Evolutionary conservation across 2,113 vertebrate species (phyloP), one percentile per base, ranked within the genome.

Genomic region (Hylia prasina): DNA sequence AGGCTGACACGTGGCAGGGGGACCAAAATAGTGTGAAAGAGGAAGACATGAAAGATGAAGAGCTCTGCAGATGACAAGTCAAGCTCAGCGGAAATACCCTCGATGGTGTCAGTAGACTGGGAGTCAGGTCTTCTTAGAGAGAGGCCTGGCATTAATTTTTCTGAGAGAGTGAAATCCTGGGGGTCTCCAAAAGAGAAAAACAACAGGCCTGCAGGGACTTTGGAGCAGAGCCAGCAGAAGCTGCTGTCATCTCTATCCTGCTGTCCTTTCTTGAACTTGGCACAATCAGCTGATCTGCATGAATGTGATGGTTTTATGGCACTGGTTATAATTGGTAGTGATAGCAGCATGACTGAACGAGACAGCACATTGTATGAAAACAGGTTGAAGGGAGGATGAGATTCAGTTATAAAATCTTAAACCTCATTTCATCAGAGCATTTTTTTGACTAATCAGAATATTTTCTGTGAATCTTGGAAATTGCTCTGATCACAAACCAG

Each of bases 231-330:
- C 92, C 92, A 95, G 33, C 19, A 93, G 86, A 89, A 94, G 88
- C 90, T 96, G 93, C 90, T 96, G 94, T 92, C 92, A 79, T 95
- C 80, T 90, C 88, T 95, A n/a, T 87, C 86, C 92, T 90, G 76
- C 88, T 93, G 96, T 97, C 96, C 96, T 95, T 97, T 94, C 90
- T 89, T 96, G 96, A 97, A 95, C 93, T 97, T 97, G 96, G 93
- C 94, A 94, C 65, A 72, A 95, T 94, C 92, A 97, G 94, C 94
- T 96, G 96, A 92, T 95, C 96, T 95, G 72, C 94, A 89, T 90
- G 90, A 95, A 94, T 89, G 76, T 93, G 93, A 97, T 92, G 89
- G 89, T 94, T 97, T 97, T 92, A 92, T 94, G 94, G 93, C 96
- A 93, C 60, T 73, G 77, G 80, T 84, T 93, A 82, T 87, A 95